A percentile compares a stretch with the other conserved stretches of the same genome.
These are phyloP conservation scores for Mormoops blainvillei DNA, from an alignment of 2,113 vertebrate genomes.

Conservation along the genomic window DNA sequence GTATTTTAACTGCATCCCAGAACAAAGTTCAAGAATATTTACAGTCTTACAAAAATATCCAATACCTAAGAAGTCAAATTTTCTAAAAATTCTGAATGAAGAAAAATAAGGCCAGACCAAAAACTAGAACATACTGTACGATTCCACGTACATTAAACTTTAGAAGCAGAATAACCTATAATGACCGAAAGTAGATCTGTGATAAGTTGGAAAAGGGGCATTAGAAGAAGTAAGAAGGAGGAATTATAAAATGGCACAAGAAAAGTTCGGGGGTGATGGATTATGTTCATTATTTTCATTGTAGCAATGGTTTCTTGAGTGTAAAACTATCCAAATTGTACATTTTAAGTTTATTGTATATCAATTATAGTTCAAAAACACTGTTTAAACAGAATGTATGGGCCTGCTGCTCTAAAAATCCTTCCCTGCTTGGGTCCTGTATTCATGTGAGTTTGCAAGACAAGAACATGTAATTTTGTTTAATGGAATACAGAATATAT, in stretches of 20 bases:
- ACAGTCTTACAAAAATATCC: neutral
- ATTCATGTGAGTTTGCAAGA: neutral
- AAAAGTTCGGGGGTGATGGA: neutral
- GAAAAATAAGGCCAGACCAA: neutral
- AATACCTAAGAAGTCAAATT: neutral
- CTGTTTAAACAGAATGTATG: neutral
- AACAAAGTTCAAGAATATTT: neutral
- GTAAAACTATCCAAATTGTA: neutral
- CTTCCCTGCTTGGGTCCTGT: neutral
- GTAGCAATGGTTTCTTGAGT: neutral
- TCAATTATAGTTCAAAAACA: neutral
- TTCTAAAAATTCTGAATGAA: neutral
- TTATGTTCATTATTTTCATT: neutral
- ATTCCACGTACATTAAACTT: neutral
- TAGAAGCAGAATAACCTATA: neutral
- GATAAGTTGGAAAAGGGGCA: neutral
- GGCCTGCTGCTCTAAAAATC: neutral
- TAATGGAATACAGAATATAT: neutral
- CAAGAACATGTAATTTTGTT: neutral
- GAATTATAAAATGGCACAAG: neutral
- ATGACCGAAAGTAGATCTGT: neutral
- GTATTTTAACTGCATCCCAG: neutral
- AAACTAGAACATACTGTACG: neutral
- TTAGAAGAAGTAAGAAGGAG: neutral
- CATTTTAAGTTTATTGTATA: neutral